phyloP scores from a whole-genome alignment of 2,797 vertebrate species.

The Fistularia commersonii region DNA sequence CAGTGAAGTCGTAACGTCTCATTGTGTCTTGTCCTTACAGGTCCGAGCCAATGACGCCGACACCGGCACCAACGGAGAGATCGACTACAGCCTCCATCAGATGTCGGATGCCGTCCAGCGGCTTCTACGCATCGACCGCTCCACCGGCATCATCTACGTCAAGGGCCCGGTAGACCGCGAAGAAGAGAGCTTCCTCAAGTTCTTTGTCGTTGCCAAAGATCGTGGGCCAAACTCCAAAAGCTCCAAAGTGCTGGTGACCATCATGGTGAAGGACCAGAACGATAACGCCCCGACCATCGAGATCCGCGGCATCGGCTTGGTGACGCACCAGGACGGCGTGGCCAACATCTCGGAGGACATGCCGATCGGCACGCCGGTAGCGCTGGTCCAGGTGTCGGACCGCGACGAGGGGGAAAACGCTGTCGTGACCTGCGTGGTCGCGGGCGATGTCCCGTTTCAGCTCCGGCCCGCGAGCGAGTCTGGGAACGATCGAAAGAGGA shows the following conservation, averaged over 20 bases:
- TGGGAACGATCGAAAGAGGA: constrained; percentile 90
- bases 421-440: constrained; percentile 93
- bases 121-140: constrained; percentile 87
- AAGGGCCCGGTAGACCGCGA: constrained; percentile 91
- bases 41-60: constrained; percentile 93
- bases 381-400: constrained; percentile 94
- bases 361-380: constrained; percentile 89
- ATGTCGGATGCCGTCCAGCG: constrained; percentile 83
- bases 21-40: constrained; percentile 69
- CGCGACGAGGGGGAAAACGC: constrained; percentile 94
- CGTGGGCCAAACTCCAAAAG: constrained; percentile 88
- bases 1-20: too few species aligned
- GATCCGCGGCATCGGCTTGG: constrained; percentile 92
- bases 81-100: constrained; percentile 92
- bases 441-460: constrained; percentile 93
- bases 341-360: constrained; percentile 97
- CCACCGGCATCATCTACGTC: constrained; percentile 88
- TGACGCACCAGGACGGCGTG: constrained; percentile 89
- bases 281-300: constrained; percentile 92
- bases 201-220: constrained; percentile 89
- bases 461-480: constrained; percentile 90
- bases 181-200: constrained; percentile 86
- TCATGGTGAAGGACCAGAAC: constrained; percentile 90
- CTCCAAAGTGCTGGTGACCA: constrained; percentile 85
- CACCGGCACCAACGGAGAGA: constrained; percentile 87